Base-by-base conservation (phyloP, 2,113 vertebrate genomes). In the Egretta garzetta region DNA sequence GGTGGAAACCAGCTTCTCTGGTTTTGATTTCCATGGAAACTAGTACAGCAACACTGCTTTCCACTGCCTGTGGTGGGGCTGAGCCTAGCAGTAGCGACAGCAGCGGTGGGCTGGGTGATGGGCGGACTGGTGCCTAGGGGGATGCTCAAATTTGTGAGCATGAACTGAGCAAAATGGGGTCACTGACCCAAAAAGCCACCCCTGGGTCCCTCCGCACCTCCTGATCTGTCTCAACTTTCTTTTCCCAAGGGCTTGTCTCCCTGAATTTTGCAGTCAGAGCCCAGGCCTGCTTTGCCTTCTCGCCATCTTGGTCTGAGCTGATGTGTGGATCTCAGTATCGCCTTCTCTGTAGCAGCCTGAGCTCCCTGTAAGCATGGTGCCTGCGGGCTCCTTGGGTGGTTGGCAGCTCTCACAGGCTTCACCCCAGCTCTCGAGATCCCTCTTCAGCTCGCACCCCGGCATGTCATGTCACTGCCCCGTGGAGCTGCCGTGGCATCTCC, bases 21-120 rank as follows among this genome's bases (percentile, higher is more conserved):
- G 73, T 47, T 95, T 84, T 89, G 50, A 95, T 98, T 97, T 97
- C 98, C 97, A 95, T 98, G 96, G 98, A 97, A 98, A 98, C 97
- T 59, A 89, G 41, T 86, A 49, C 58, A 83, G 93, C 93, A 88
- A 50, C 3, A 13, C 33, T 24, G 41, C 77, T 79, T 72, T 88
- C 28, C 81, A n/a, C 68, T 67, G 96, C 93, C 77, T 85, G 91
- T 91, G 95, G 77, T 41, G 12, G 70, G 87, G 68, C 89, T 63
- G 66, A 33, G 41, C 63, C 77, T 80, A 82, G 95, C 96, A 90
- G 80, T 81, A 90, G 45, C 55, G 84, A 3, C 72, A 86, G 84
- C 1, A 23, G 35, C 2, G 0, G 14, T 60, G 55, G 0, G 2
- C 86, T 50, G 80, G 35, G 41, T 41, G 77, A 58, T 59, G 80